Conservation (phyloP, 2,888 invertebrate species). For the Cantharis flavilabris region DNA sequence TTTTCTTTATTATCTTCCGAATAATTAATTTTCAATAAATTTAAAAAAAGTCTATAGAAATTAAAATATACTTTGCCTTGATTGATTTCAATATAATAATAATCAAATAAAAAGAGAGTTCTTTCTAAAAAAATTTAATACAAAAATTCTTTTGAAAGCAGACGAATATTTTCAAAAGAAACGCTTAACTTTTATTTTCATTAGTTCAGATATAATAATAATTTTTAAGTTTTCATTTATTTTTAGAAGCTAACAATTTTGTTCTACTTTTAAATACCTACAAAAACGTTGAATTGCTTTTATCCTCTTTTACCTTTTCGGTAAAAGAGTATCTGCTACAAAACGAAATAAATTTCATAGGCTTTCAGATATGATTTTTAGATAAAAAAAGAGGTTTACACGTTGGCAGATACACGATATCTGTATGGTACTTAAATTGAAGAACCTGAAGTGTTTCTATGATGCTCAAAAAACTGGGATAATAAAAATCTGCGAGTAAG, state of each 20-base stretch:
- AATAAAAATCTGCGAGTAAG: not conserved
- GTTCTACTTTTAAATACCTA: not conserved
- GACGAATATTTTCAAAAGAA: not conserved
- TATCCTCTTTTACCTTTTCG: not conserved
- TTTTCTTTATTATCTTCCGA: not conserved
- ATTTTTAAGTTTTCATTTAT: not conserved
- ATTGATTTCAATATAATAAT: not conserved
- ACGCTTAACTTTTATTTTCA: too few species aligned
- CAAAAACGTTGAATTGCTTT: not conserved
- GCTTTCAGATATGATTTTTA: not conserved
- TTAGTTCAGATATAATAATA: too few species aligned
- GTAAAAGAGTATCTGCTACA: not conserved
- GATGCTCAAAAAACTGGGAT: not conserved
- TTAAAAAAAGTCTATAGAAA: not conserved
- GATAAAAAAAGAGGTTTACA: not conserved
- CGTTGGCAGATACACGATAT: not conserved
- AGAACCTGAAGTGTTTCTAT: not conserved
- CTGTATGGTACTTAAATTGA: not conserved
- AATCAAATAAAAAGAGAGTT: not conserved
- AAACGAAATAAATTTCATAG: not conserved
- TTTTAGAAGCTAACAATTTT: not conserved
- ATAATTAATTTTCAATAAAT: not conserved
- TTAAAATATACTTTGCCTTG: not conserved
- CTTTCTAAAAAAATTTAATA: not conserved
- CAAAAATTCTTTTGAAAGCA: not conserved